Evolutionary conservation across 2,888 invertebrate genomes (phyloP), one percentile per base, ranked within the genome.

Genomic region (Druceiella hillmani): DNA sequence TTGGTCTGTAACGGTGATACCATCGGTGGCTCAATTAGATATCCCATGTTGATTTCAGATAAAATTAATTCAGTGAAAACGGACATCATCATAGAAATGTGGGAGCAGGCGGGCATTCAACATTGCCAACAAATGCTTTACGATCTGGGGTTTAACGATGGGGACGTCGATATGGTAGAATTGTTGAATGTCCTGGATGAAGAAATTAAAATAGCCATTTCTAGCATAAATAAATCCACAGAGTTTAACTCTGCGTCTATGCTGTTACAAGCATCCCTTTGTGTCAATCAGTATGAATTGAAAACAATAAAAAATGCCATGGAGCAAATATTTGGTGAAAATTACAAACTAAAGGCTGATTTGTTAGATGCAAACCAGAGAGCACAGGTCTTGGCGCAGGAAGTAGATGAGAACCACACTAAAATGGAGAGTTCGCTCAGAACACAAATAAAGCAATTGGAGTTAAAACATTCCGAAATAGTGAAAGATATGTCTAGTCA

Each of bases 331-430:
- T 71, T 74, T 32, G 79, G 78, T 17, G 93, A 93, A 58, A 78
- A 88, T 36, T 83, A 87, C 49, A 92, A 92, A 58, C 62, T 93
- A 24, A 81, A 83, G 44, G 65, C 73, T 7, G 90, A 91, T 55
- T 78, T 92, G 11, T 68, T 75, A 12, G 90, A 90, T 56, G 88
- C 91, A 0, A 90, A 92, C 56, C 76, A 83, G 39, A 74, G 92
- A 49, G 87, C 89, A 0, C 75, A 81, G 1, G 58, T 89, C 36
- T 67, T 94, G 33, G 93, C 91, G 2, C 87, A 87, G 51, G 94
- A 94, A 61, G 86, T 92, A 2, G 94, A 95, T 58, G 94, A 94
- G 54, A 83, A 86, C 51, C 91, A 93, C 58, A 78, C 83, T 1
- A 78, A 83, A 40, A 74, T 92, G 56, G 93, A 94, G 58, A 79